Base-by-base conservation (phyloP, 2,888 invertebrate species). In the Stenolophus ochropezus region DNA sequence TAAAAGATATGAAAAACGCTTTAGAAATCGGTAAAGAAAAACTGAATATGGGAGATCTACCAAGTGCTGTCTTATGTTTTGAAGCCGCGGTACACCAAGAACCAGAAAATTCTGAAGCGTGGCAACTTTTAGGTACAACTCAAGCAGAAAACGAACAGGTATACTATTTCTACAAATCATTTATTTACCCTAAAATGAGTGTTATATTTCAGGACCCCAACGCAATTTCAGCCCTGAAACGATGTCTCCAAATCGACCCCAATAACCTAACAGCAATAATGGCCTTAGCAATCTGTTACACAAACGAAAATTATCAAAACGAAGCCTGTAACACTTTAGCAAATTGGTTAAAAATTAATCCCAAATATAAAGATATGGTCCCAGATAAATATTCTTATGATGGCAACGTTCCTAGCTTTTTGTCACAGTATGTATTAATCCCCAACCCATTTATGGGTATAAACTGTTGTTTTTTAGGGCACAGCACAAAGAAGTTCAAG, bases 121-220 rank as follows among this genome's bases (percentile, higher is more conserved):
- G 98, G 98, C 93, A 95, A 83, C 90, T 95, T 42, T 90, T 98
- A 65, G 98, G 98, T 6, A 95, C 95, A 75, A 96, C 97, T 27
- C 98, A 98, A 89, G 97, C 99, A 49, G 98, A 99, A 91, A 99
- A 99, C 90, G 99, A 99, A 91, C 98, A 95, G 90, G 93, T 90
- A 85, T 69, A 18, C 74, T 75, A 74, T 42, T 16, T 53, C 14
- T n/a, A n/a, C n/a, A n/a, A n/a, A n/a, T n/a, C n/a, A n/a, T n/a
- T n/a, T n/a, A n/a, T n/a, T n/a, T n/a, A n/a, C n/a, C n/a, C n/a
- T n/a, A n/a, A n/a, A n/a, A n/a, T n/a, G n/a, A n/a, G n/a, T n/a
- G n/a, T n/a, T n/a, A n/a, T n/a, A n/a, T n/a, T n/a, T n/a, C n/a
- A 94, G 90, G 99, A 99, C 89, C 95, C 96, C 1, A 91, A 94